Base-by-base conservation (phyloP, 2,888 invertebrate genomes). In the Zaprionus lineosus region DNA sequence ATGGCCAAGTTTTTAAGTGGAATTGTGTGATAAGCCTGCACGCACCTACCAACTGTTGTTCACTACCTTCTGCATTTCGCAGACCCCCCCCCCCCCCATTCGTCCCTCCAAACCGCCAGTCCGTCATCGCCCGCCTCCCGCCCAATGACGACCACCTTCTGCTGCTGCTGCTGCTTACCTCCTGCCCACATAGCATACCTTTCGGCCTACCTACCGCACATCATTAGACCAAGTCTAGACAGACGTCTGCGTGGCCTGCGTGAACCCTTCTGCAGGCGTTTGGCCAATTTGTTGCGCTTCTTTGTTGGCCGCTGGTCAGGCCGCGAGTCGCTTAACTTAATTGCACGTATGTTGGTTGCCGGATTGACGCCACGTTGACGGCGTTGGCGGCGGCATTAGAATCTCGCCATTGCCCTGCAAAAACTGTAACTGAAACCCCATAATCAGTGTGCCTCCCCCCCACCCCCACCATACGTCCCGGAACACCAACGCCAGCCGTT, bases 191-290 rank as follows among this genome's bases (percentile, higher is more conserved):
- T 21, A 21, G 3, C 3, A 7, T 21, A 24, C 8, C n/a, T 8
- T 8, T n/a, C 24, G 6, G 9, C 18, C 55, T 81, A 84, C 84
- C 82, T 78, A 81, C 82, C 82, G 74, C 84, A 76, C 60, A 82
- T 82, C 74, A 70, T 84, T 84, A 82, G 75, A 61, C 63, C 43
- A 41, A 53, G 78, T 79, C 78, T 79, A 79, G 78, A 79, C 78
- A 46, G 48, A 24, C 41, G 81, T 71, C 79, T 74, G 84, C 75
- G 63, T 76, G 73, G 46, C 52, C 51, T 55, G 75, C 65, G 61
- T 76, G 65, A 82, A 76, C 76, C 84, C 79, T 84, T 84, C 71
- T 39, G 36, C 43, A 51, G 59, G 55, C 58, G 57, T 56, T 52
- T 39, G 60, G 41, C 53, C 79, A 72, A 78, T 79, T 79, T 76